Conservation (phyloP, 1,140 invertebrate genomes). For the Nylanderia fulva region DNA sequence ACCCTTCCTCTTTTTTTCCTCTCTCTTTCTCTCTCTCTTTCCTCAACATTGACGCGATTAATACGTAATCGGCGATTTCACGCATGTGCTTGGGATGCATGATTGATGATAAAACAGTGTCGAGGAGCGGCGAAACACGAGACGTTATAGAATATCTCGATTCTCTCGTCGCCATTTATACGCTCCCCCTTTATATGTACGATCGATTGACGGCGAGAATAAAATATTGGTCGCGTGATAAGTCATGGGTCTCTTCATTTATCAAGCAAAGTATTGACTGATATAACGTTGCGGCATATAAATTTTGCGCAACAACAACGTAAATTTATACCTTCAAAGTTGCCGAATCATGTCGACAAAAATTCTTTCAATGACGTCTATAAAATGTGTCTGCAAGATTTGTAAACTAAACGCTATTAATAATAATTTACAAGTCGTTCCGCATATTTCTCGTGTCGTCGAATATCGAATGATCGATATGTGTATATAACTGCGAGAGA, state of each 20-base stretch:
- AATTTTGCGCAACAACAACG: constrained; percentile 1
- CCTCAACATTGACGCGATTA: constrained; percentile 5
- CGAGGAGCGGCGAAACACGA: neutral
- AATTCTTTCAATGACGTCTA: neutral
- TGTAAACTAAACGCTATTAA: neutral
- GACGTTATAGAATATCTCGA: constrained; percentile 23
- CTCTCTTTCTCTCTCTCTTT: no score
- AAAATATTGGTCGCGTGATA: constrained; percentile 45
- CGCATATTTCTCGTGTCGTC: neutral
- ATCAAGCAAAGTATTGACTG: constrained; percentile 24
- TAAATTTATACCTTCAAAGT: neutral
- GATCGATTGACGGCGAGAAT: constrained; percentile 28
- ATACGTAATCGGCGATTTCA: constrained; percentile 24
- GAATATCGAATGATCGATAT: neutral
- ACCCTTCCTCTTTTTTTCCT: no score
- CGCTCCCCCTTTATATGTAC: neutral
- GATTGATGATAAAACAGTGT: constrained; percentile 11
- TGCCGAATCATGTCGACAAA: neutral
- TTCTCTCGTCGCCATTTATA: constrained; percentile 27
- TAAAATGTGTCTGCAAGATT: neutral
- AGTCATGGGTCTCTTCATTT: constrained; percentile 31
- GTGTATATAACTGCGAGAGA: neutral
- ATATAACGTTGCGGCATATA: constrained; percentile 14
- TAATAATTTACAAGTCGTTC: neutral
- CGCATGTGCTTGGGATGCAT: neutral